Conservation (phyloP, 1,140 invertebrate species). For the Plectrocnemia conspersa region DNA sequence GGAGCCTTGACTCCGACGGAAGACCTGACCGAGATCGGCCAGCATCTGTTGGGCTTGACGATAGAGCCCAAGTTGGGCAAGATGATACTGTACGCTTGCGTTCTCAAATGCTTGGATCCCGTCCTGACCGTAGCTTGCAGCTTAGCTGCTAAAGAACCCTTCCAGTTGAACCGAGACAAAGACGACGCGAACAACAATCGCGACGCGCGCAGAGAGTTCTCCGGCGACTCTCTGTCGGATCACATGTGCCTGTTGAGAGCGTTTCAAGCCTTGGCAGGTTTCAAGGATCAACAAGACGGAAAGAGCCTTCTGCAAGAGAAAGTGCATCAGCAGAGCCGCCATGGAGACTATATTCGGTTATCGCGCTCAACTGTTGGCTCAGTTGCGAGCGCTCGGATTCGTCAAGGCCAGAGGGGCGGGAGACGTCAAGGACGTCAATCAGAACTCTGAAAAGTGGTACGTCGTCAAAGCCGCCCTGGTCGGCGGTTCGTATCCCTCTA, state of each 20-base stretch:
- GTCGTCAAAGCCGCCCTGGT: slow-evolving; percentile 86
- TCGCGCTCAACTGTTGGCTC: slow-evolving; percentile 74
- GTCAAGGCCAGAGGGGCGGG: slow-evolving; percentile 70
- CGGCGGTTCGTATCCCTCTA: slow-evolving; percentile 82
- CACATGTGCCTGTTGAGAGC: slow-evolving; percentile 83
- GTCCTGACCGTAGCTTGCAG: slow-evolving; percentile 87
- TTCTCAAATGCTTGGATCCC: slow-evolving; percentile 92
- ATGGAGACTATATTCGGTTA: slow-evolving; percentile 83
- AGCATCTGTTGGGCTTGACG: slow-evolving; percentile 82
- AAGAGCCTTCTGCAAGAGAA: slow-evolving; percentile 69
- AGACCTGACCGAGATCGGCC: slow-evolving; percentile 73
- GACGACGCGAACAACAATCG: slow-evolving; percentile 60
- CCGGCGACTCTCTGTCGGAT: slow-evolving; percentile 78
- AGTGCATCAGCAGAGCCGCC: slow-evolving; percentile 73
- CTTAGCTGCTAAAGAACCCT: slow-evolving; percentile 79
- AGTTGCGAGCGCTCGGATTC: slow-evolving; percentile 80
- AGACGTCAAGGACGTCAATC: slow-evolving; percentile 74
- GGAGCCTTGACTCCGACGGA: slow-evolving; percentile 79
- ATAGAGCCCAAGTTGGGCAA: slow-evolving; percentile 88
- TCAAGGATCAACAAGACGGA: slow-evolving; percentile 66
- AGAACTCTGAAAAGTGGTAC: slow-evolving; percentile 85
- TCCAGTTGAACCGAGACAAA: slow-evolving; percentile 67
- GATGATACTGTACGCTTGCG: slow-evolving; percentile 84
- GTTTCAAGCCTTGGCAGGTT: slow-evolving; percentile 76
- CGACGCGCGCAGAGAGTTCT: slow-evolving; percentile 63